These are phyloP conservation scores for Bergia sp. DNA, from an alignment of 92 coral and sea anemone genomes.

Conservation along the genomic window DNA sequence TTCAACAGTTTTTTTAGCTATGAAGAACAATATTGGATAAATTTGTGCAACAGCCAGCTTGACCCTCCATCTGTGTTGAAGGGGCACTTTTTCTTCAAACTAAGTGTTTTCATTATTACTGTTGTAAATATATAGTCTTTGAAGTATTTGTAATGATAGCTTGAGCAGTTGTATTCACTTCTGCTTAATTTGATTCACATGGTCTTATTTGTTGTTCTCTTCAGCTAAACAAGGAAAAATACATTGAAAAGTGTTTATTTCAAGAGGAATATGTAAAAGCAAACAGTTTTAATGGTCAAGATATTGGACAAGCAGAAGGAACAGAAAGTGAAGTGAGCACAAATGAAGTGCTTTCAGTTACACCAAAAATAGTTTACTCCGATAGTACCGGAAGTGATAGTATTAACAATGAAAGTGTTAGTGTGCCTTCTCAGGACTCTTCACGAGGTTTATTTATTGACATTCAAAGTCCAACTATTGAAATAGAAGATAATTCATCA, in stretches of 20 bases:
- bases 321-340: constrained; percentile 6
- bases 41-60: no score
- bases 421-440: constrained; percentile 48
- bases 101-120: no score
- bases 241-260: constrained; percentile 57
- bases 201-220: background rate
- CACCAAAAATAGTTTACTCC: constrained; percentile 62
- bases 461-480: constrained; percentile 34
- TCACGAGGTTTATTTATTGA: constrained; percentile 43
- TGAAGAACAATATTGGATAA: no score
- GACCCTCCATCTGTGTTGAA: no score
- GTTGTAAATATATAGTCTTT: no score
- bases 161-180: no score
- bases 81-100: no score
- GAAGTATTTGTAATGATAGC: no score
- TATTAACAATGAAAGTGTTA: constrained; percentile 47
- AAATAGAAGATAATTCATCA: constrained; percentile 19
- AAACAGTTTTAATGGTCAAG: background rate
- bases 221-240: constrained; percentile 72
- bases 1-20: no score
- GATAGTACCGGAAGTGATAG: constrained; percentile 57
- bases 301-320: constrained; percentile 45
- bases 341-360: constrained; percentile 1
- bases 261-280: constrained; percentile 19
- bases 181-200: no score